Percentiles rank a stretch among this genome's conserved stretches.
phyloP scores from a whole-genome alignment of 2,888 invertebrate genomes.

The Belgica antarctica region DNA sequence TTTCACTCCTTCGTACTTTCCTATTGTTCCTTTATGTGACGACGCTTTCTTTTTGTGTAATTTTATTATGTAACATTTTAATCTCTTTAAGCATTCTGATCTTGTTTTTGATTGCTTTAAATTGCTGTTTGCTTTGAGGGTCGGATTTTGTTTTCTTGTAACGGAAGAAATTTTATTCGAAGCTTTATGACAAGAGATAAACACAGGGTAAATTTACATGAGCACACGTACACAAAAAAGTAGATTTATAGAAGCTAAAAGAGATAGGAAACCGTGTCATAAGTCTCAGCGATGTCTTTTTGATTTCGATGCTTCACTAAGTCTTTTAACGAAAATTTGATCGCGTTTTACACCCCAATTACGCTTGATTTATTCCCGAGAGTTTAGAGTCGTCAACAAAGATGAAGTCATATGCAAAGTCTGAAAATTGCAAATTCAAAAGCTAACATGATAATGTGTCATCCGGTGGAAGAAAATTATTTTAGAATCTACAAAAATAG shows the following conservation, averaged over 20 bases:
- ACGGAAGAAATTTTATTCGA: background rate
- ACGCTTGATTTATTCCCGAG: conserved; percentile 1
- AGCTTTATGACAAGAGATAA: background rate
- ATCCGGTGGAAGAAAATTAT: background rate
- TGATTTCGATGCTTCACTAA: conserved; percentile 24
- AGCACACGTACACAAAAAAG: conserved; percentile 27
- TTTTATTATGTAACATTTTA: conserved; percentile 42
- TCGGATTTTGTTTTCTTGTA: conserved; percentile 15
- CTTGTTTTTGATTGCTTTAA: conserved; percentile 43
- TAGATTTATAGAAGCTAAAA: background rate
- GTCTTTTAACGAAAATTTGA: conserved; percentile 24
- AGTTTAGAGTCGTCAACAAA: background rate
- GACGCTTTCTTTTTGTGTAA: conserved; percentile 25
- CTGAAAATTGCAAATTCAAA: background rate
- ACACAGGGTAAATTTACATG: conserved; percentile 33
- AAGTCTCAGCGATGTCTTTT: background rate
- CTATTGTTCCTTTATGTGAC: conserved; percentile 6
- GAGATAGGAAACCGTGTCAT: background rate
- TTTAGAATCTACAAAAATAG: too few relatives aligned
- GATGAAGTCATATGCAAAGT: background rate
- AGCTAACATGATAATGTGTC: background rate
- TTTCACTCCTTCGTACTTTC: background rate
- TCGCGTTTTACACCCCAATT: conserved; percentile 38
- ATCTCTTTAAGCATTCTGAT: conserved; percentile 43
- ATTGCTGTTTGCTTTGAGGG: conserved; percentile 40